Evolutionary conservation across 2,888 invertebrate genomes (phyloP).

Genomic region (Noctuana brunneofusca): DNA sequence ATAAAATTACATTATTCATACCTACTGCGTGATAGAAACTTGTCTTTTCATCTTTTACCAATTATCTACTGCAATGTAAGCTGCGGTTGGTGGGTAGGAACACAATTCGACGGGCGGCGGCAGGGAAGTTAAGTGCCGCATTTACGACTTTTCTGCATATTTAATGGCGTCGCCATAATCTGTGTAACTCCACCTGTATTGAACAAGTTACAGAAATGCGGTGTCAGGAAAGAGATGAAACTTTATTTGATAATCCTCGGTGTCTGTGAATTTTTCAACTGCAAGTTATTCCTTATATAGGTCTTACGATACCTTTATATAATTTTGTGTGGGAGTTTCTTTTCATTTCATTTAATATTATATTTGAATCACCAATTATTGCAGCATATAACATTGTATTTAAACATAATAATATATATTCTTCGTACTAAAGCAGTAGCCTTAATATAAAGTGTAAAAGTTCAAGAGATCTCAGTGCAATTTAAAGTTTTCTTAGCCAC

Average conservation of each 20-base stretch:
- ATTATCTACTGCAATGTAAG: slow-evolving; percentile 14
- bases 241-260: too few relatives aligned
- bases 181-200: slow-evolving; percentile 69
- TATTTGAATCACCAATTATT: too few relatives aligned
- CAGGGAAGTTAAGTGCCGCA: slow-evolving; percentile 80
- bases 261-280: too few relatives aligned
- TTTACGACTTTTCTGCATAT: slow-evolving; percentile 84
- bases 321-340: too few relatives aligned
- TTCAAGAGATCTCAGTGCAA: too few relatives aligned
- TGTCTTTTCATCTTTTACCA: not conserved
- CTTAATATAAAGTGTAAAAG: not conserved
- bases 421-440: not conserved
- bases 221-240: too few relatives aligned
- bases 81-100: slow-evolving; percentile 5
- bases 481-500: not conserved
- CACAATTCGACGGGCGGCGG: slow-evolving; percentile 43
- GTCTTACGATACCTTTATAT: too few relatives aligned
- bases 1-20: too few relatives aligned
- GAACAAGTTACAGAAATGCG: slow-evolving; percentile 50
- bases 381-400: too few relatives aligned
- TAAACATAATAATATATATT: too few relatives aligned
- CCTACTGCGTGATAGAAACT: not conserved
- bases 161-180: slow-evolving; percentile 82
- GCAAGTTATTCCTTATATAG: too few relatives aligned
- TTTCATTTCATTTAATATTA: too few relatives aligned